These are phyloP conservation scores for Eremobia ochroleuca DNA, from an alignment of 2,888 invertebrate genomes.

Conservation along the genomic window DNA sequence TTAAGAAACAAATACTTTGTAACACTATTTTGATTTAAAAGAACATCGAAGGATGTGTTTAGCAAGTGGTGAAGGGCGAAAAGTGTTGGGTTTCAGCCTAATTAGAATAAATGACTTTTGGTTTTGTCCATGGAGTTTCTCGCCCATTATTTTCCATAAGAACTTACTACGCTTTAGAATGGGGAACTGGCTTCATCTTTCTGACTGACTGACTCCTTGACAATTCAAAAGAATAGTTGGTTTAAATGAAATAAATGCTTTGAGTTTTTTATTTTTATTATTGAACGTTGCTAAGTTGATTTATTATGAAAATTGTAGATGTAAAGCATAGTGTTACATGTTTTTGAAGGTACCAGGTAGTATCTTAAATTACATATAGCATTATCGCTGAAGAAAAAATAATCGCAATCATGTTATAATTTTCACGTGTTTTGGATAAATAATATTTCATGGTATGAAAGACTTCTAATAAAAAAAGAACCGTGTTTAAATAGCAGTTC, in stretches of 20 bases:
- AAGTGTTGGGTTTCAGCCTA: too few relatives aligned
- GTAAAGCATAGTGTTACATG: background rate
- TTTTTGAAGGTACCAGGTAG: too few relatives aligned
- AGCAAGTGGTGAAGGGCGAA: too few relatives aligned
- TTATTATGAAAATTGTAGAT: background rate
- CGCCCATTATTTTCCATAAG: background rate
- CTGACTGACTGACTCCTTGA: background rate
- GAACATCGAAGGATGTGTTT: too few relatives aligned
- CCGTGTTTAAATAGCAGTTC: constrained; percentile 41
- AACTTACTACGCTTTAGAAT: background rate
- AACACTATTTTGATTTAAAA: background rate
- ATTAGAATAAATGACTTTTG: too few relatives aligned
- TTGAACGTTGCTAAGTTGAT: background rate
- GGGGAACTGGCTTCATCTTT: background rate
- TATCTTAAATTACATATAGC: too few relatives aligned
- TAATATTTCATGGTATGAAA: too few relatives aligned
- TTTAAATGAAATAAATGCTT: background rate
- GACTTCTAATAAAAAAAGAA: background rate
- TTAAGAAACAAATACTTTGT: background rate
- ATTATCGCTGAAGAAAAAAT: too few relatives aligned
- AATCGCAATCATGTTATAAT: background rate
- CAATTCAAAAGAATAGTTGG: too few relatives aligned
- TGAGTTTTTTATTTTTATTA: background rate
- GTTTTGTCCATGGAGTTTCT: background rate
- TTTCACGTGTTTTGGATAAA: too few relatives aligned